These are phyloP conservation scores for Andrena haemorrhoa DNA, from an alignment of 2,888 invertebrate genomes.

Conservation along the genomic window DNA sequence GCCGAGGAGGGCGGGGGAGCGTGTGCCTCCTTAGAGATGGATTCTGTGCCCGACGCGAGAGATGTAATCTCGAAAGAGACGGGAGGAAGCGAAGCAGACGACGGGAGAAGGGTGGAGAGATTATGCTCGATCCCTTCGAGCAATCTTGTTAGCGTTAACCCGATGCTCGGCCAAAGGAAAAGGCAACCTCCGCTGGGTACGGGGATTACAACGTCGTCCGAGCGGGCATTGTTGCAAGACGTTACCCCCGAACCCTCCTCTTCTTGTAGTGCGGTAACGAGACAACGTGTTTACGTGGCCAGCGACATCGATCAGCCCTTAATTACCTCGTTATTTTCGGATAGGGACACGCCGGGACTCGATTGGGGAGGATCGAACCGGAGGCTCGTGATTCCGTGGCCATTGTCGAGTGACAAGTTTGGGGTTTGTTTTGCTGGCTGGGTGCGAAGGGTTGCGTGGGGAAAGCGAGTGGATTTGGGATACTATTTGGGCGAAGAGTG, in stretches of 20 bases:
- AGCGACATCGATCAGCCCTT: slow-evolving; percentile 36
- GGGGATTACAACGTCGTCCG: slow-evolving; percentile 62
- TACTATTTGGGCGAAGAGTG: too few species aligned
- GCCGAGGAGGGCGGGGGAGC: neutral
- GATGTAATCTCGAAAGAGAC: slow-evolving; percentile 71
- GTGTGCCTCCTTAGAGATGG: slow-evolving; percentile 43
- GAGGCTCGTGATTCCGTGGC: neutral
- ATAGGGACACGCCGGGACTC: neutral
- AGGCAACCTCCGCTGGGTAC: slow-evolving; percentile 61
- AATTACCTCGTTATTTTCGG: slow-evolving; percentile 30
- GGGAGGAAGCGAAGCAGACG: slow-evolving; percentile 60
- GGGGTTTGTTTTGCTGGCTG: too few species aligned
- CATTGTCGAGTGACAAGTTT: too few species aligned
- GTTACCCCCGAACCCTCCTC: slow-evolving; percentile 8
- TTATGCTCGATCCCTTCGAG: slow-evolving; percentile 76
- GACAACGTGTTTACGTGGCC: slow-evolving; percentile 35
- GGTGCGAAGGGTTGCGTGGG: too few species aligned
- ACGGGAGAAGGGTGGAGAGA: slow-evolving; percentile 59
- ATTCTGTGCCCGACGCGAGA: slow-evolving; percentile 64
- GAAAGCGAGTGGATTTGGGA: too few species aligned
- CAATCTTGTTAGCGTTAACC: slow-evolving; percentile 80
- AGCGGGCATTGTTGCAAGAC: slow-evolving; percentile 38
- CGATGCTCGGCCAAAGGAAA: slow-evolving; percentile 69
- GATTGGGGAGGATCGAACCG: neutral
- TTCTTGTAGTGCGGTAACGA: slow-evolving; percentile 41